phyloP scores from a whole-genome alignment of 2,797 vertebrate genomes.

The Ispidina picta region DNA sequence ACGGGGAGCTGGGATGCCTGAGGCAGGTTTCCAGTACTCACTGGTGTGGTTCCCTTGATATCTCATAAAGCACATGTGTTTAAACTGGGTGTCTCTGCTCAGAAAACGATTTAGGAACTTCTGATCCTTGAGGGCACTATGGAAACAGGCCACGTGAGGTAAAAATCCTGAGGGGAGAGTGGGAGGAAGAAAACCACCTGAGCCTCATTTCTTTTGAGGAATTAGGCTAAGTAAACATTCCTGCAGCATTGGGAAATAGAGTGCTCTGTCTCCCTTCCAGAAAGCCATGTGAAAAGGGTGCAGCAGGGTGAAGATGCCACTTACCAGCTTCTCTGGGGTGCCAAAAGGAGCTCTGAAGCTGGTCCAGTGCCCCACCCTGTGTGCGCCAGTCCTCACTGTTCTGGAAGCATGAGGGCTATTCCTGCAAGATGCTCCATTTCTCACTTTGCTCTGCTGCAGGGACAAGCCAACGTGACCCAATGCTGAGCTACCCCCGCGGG shows the following conservation, averaged over 20 bases:
- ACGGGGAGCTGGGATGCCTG: neutral
- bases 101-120: neutral
- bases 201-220: neutral
- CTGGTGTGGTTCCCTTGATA: neutral
- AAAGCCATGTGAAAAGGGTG: neutral
- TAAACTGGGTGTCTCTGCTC: neutral
- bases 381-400: neutral
- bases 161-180: neutral
- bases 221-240: neutral
- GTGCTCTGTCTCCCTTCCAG: neutral
- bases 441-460: neutral
- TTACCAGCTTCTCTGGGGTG: neutral
- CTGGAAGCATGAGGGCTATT: neutral
- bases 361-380: neutral
- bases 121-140: neutral
- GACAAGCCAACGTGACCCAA: neutral
- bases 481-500: accelerated
- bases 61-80: accelerated
- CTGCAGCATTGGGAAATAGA: neutral
- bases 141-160: neutral
- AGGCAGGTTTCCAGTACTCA: neutral
- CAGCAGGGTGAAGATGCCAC: neutral
- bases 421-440: neutral
- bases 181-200: neutral
- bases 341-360: neutral